Evolutionary conservation across 2,113 vertebrate species (phyloP).

Genomic region (Otocyon megalotis): DNA sequence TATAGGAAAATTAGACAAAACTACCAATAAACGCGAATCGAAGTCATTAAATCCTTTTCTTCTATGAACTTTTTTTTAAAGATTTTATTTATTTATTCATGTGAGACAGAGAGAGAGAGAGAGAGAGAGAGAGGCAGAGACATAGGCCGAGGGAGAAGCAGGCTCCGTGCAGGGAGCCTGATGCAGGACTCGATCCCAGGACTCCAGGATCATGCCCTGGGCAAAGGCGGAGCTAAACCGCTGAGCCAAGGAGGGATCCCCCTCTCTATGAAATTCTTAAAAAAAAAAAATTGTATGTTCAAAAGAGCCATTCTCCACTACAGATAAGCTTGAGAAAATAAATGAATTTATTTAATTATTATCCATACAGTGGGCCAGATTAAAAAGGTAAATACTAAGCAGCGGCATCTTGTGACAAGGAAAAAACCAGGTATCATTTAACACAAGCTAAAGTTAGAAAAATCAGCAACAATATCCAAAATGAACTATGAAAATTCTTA

Average conservation of each 20-base stretch:
- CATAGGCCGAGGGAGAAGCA: too few relatives aligned
- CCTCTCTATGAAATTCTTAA: background rate
- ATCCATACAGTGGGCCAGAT: background rate
- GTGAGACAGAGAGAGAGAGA: too few relatives aligned
- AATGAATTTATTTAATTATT: constrained; percentile 43
- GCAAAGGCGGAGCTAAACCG: too few relatives aligned
- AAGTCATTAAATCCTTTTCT: constrained; percentile 11
- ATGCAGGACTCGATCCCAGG: too few relatives aligned
- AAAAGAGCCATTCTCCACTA: constrained; percentile 27
- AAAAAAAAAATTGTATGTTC: background rate
- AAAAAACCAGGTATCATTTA: constrained; percentile 15
- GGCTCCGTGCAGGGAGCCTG: too few relatives aligned
- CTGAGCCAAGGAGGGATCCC: too few relatives aligned
- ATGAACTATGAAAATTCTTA: background rate
- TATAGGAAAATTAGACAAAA: background rate
- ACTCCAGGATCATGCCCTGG: too few relatives aligned
- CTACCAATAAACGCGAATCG: background rate
- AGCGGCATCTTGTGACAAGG: background rate
- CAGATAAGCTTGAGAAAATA: constrained; percentile 29
- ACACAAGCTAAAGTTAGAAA: background rate
- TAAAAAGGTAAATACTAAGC: constrained; percentile 17
- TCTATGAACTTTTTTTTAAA: background rate
- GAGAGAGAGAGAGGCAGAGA: too few relatives aligned
- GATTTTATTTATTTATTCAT: too few relatives aligned
- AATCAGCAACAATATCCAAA: background rate